Conservation (phyloP, 2,888 invertebrate genomes). For the Mellilla xanthometata region DNA sequence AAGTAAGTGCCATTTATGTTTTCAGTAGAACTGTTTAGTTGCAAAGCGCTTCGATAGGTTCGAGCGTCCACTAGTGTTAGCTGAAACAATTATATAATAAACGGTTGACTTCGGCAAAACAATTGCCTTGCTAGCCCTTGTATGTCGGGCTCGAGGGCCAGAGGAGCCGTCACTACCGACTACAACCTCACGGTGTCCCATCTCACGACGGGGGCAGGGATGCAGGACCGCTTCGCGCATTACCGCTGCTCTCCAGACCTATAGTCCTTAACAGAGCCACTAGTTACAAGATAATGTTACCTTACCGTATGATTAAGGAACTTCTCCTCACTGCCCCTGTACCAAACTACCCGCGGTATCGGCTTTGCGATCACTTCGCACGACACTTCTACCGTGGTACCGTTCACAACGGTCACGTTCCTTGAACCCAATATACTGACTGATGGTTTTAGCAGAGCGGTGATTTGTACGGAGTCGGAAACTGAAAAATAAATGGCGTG, state of each 20-base stretch:
- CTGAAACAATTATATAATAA: slow-evolving; percentile 32
- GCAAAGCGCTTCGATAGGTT: slow-evolving; percentile 52
- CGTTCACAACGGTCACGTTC: slow-evolving; percentile 55
- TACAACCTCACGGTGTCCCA: too few species aligned
- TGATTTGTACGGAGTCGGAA: slow-evolving; percentile 49
- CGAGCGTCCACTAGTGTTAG: slow-evolving; percentile 37
- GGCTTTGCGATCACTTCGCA: slow-evolving; percentile 58
- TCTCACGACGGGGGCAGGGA: too few species aligned
- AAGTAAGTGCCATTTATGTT: slow-evolving; percentile 54
- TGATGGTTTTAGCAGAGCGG: slow-evolving; percentile 50
- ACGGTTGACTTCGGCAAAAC: too few species aligned
- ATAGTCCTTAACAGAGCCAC: too few species aligned
- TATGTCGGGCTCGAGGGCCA: too few species aligned
- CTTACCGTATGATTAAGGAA: slow-evolving; percentile 58
- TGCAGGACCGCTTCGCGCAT: too few species aligned
- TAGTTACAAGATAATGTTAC: too few species aligned
- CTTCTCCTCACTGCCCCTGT: slow-evolving; percentile 50
- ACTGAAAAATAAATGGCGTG: too few species aligned
- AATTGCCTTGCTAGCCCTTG: too few species aligned
- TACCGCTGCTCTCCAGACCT: too few species aligned
- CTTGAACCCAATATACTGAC: slow-evolving; percentile 50
- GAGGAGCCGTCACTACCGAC: too few species aligned
- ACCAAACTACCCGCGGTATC: slow-evolving; percentile 58
- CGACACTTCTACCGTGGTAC: slow-evolving; percentile 40
- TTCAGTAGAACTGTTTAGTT: slow-evolving; percentile 47